Conservation (phyloP, 2,888 invertebrate genomes). For the Ochropacha duplaris region DNA sequence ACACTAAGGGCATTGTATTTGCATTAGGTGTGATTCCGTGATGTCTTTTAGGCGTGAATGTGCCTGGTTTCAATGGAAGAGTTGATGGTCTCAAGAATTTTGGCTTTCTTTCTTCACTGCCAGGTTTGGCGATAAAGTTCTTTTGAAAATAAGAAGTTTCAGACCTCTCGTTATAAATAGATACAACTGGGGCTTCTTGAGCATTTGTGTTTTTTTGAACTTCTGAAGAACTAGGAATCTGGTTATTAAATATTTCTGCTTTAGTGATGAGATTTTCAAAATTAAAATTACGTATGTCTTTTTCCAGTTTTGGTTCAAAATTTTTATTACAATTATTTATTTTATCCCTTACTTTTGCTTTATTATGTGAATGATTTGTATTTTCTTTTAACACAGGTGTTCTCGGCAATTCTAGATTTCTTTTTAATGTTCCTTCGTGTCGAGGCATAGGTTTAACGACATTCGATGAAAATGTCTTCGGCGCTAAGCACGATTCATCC, state of each 20-base stretch:
- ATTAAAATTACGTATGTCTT: constrained; percentile 71
- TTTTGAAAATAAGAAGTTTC: constrained; percentile 79
- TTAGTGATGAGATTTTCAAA: constrained; percentile 80
- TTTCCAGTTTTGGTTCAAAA: constrained; percentile 53
- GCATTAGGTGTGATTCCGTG: constrained; percentile 92
- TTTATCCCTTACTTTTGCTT: constrained; percentile 58
- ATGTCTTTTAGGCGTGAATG: constrained; percentile 90
- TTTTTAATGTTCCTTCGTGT: constrained; percentile 59
- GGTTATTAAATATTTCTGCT: constrained; percentile 76
- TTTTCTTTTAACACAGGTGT: constrained; percentile 63
- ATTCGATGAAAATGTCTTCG: constrained; percentile 50
- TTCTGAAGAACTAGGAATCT: constrained; percentile 70
- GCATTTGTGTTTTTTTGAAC: constrained; percentile 66
- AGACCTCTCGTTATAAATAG: constrained; percentile 65
- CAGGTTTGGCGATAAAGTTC: constrained; percentile 51
- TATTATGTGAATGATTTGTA: constrained; percentile 43
- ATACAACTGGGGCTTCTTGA: constrained; percentile 46
- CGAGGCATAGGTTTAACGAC: constrained; percentile 44
- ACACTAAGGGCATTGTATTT: constrained; percentile 92
- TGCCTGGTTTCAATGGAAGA: constrained; percentile 92
- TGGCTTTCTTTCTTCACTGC: constrained; percentile 72
- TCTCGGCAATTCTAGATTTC: constrained; percentile 61
- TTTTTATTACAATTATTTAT: constrained; percentile 38
- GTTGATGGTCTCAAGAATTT: constrained; percentile 93
- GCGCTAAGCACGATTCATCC: constrained; percentile 52